Base-by-base conservation (phyloP, 2,797 vertebrate species). In the Pantherophis alleghaniensis region DNA sequence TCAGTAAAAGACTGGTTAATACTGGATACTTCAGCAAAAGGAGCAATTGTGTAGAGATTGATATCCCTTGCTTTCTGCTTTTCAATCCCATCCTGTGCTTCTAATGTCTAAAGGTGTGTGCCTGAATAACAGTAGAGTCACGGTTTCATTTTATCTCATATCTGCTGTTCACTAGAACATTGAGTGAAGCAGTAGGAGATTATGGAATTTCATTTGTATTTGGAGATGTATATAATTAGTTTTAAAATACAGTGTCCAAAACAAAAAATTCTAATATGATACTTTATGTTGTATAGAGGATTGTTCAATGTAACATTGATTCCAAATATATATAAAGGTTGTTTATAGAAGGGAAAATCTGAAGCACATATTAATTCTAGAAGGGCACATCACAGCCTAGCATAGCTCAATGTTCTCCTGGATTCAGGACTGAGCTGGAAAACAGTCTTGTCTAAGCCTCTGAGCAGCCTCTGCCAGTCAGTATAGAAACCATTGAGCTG, bases 191-290 rank as follows among this genome's bases (percentile, higher is more conserved):
- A 22, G 16, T 4, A 56, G 28, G 1, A 66, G 56, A 60, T 37
- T 42, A 79, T 59, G 22, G 53, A 59, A 37, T 51, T 57, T 91
- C 13, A 3, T 28, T 91, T 87, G 89, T 61, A 28, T 88, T 91
- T 55, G 14, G 28, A 60, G 60, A n/a, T 22, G 22, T 47, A n/a
- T 47, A 18, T 69, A 18, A 88, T 60, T 88, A 18, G 10, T 55
- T 92, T 92, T 86, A 56, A 92, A 90, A 93, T 59, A 28, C 10
- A 57, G 28, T 56, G 42, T 88, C 42, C n/a, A 47, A 66, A 93
- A 53, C 51, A 53, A 53, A 53, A 53, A 2, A 53, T 53, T 53
- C 1, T 61, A 3, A 61, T 66, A 55, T 5, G 24, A 14, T 16
- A 5, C 86, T 47, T 63, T 55, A 88, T 42, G 22, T 86, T 9